A percentile compares a stretch with the other conserved stretches of the same genome.
Evolutionary conservation across 2,797 vertebrate species (phyloP).

Genomic region (Eospalax fontanierii): DNA sequence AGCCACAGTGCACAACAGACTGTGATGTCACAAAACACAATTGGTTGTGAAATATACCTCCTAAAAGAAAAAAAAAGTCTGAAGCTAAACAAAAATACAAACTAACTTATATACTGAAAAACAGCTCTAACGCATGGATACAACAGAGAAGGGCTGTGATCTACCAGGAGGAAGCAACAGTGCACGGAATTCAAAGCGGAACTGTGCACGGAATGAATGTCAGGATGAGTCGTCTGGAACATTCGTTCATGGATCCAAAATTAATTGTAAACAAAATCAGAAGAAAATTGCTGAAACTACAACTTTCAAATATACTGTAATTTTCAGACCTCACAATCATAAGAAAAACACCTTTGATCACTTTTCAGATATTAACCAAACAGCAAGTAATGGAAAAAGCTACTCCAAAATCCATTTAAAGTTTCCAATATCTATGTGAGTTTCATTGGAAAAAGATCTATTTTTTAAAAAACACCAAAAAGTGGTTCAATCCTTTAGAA

Average conservation of each 20-base stretch:
- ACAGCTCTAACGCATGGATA: background rate
- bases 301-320: constrained; percentile 38
- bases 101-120: background rate
- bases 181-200: background rate
- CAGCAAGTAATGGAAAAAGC: background rate
- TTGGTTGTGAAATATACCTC: background rate
- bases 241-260: constrained; percentile 39
- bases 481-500: constrained; percentile 8
- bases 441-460: background rate
- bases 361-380: constrained; percentile 48
- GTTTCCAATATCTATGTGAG: background rate
- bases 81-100: constrained; percentile 29
- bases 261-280: constrained; percentile 50
- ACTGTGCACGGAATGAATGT: background rate
- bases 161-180: background rate
- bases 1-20: background rate
- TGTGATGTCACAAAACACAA: background rate
- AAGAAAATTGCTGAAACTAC: background rate
- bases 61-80: background rate
- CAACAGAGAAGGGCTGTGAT: background rate
- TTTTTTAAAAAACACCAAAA: constrained; percentile 53
- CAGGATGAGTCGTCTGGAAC: background rate
- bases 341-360: constrained; percentile 52
- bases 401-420: background rate
- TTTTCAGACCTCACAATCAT: constrained; percentile 18